Percentiles rank a stretch among this genome's conserved stretches.
Evolutionary conservation across 2,888 invertebrate genomes (phyloP).

Genomic region (Hirtodrosophila histrioides): DNA sequence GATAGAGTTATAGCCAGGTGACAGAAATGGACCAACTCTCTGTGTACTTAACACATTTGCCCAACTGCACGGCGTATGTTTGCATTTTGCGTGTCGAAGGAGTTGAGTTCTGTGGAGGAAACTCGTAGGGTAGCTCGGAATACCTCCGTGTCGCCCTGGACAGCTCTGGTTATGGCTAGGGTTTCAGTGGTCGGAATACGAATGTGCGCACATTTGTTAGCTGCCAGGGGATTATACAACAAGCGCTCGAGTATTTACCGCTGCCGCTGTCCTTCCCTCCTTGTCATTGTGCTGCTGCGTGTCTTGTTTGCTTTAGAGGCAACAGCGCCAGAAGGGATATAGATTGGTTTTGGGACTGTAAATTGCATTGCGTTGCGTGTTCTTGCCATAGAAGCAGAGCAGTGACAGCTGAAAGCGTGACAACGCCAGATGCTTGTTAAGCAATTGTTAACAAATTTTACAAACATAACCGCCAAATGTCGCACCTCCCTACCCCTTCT

Average conservation of each 20-base stretch:
- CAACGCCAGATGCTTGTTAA: constrained; percentile 48
- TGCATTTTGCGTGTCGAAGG: constrained; percentile 57
- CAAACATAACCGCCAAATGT: constrained; percentile 41
- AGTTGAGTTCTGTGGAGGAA: constrained; percentile 13
- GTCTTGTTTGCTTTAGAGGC: constrained; percentile 42
- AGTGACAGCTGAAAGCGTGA: constrained; percentile 15
- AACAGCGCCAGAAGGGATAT: constrained; percentile 42
- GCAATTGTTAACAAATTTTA: constrained; percentile 59
- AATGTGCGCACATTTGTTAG: constrained; percentile 73
- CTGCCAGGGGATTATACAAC: constrained; percentile 72
- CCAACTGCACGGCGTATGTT: constrained; percentile 75
- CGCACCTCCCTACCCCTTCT: not conserved
- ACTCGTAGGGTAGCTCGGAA: constrained; percentile 31
- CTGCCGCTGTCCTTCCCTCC: constrained; percentile 8
- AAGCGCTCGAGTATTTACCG: constrained; percentile 66
- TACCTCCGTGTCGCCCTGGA: constrained; percentile 2
- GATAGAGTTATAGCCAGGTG: constrained; percentile 68
- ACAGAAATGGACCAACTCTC: constrained; percentile 58
- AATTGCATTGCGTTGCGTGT: constrained; percentile 65
- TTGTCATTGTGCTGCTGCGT: constrained; percentile 18
- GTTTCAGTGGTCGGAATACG: constrained; percentile 59
- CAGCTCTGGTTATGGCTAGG: constrained; percentile 3
- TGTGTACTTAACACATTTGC: constrained; percentile 68
- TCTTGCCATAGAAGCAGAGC: constrained; percentile 14
- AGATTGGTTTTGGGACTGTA: constrained; percentile 43